Evolutionary conservation across 1,140 invertebrate genomes (phyloP), one percentile per base, ranked within the genome.

Genomic region (Meloidogyne chitwoodi): DNA sequence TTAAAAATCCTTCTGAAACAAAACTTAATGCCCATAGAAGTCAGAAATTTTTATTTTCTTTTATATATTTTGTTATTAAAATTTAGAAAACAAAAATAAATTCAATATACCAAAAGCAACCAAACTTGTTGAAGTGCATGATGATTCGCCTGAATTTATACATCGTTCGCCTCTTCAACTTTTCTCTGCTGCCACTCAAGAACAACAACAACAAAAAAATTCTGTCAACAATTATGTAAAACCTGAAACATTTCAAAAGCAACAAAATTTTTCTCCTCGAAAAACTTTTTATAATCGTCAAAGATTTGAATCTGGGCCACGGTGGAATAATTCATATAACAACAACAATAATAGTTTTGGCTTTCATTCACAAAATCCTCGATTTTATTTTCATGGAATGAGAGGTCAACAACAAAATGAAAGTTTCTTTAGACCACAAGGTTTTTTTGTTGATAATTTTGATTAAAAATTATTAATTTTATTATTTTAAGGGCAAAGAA

Each of bases 131-230:
- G 71, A 73, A 22, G 16, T n/a, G 4, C 71, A 73, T 34, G 71
- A 73, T 29, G 71, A 73, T 31, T 73, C 71, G 1, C 71, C 71
- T 19, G 71, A 73, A 73, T 73, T 73, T 63, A 56, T 29, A 24
- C 71, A 73, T 29, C 71, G 71, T 19, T 73, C 71, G 12, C 71
- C 71, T 24, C 71, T 73, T 24, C 71, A 64, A 31, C 71, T 19
- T 31, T 56, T 56, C 10, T n/a, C 48, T 56, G 19, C 48, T n/a
- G n/a, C n/a, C n/a, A n/a, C n/a, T n/a, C n/a, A n/a, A n/a, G n/a
- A n/a, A n/a, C n/a, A n/a, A n/a, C 48, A 56, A 22, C 12, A 19
- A 56, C 4, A 56, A n/a, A 56, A 56, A 14, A 56, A n/a, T 56
- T 22, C n/a, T 6, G 6, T 16, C 19, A 56, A 8, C 19, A 56